Evolutionary conservation across 64 coral and sea anemone species (phyloP), one percentile per base, ranked within the genome.

Genomic region (Orbicella faveolata): DNA sequence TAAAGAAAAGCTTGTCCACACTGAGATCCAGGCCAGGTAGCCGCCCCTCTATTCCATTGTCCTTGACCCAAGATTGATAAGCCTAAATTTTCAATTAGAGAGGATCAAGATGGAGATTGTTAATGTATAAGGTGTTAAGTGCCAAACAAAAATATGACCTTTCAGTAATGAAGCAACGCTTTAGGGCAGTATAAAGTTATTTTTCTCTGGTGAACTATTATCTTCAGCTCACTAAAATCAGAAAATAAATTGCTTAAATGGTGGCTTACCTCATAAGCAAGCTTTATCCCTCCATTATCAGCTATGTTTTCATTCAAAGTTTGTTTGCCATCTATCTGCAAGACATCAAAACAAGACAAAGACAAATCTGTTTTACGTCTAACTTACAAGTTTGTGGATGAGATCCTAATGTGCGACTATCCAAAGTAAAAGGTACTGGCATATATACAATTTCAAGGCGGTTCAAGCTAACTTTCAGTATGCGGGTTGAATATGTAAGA

Each of bases 251-350:
- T 19, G 5, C 4, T 34, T 30, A 1, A 9, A 13, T 61, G 30
- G 14, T 26, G 34, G 53, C 80, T 68, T 63, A 91, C 93, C 41
- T 90, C 89, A 72, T 94, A 91, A 3, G 89, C 89, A 59, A 94
- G 69, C 53, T 94, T 94, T 53, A 94, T 94, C n/a, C 93, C 93
- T n/a, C 93, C 93, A 61, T 94, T 94, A 20, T 94, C 93, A n/a
- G 89, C 93, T n/a, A 94, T 94, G 75, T 94, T 94, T 81, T 94
- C 93, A 82, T 91, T 90, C 35, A 94, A 6, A 2, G 93, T 94
- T 13, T n/a, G 75, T 34, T 16, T 74, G 15, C 93, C 93, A 75
- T 94, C 57, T 53, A 94, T 34, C 93, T 94, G 83, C 4, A 79
- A 81, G 1, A 61, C 51, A 39, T 81, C 87, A 8, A 76, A 21